Conservation (phyloP, 2,113 vertebrate genomes). For the Atrichornis clamosus region DNA sequence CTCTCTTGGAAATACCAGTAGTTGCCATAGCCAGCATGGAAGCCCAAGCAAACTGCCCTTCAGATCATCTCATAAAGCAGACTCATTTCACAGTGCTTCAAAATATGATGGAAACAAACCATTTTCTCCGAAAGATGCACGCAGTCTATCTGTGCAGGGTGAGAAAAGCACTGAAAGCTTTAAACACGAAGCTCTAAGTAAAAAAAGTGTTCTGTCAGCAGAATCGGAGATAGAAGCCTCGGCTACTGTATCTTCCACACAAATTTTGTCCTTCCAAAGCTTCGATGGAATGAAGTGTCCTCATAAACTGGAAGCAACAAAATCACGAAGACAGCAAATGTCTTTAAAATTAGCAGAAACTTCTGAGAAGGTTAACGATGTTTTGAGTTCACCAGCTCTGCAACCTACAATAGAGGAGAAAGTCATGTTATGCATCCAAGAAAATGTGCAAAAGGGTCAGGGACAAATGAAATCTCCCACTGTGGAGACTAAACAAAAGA, state of each 20-base stretch:
- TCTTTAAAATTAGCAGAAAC: constrained; percentile 52
- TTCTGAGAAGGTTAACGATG: constrained; percentile 65
- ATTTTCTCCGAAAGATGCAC: constrained; percentile 62
- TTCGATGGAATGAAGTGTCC: constrained; percentile 16
- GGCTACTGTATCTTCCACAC: constrained; percentile 41
- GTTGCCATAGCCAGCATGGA: constrained; percentile 66
- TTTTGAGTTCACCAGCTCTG: constrained; percentile 33
- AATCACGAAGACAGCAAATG: constrained; percentile 57
- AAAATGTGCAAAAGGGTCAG: constrained; percentile 89
- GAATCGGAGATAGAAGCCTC: constrained; percentile 59
- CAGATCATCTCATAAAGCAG: constrained; percentile 61
- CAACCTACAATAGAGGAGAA: constrained; percentile 90
- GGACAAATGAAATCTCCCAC: constrained; percentile 77
- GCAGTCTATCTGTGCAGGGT: constrained; percentile 19
- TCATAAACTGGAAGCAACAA: constrained; percentile 62
- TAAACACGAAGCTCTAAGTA: constrained; percentile 7
- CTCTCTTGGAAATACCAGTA: constrained; percentile 69
- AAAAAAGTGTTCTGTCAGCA: constrained; percentile 64
- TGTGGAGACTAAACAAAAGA: constrained; percentile 78
- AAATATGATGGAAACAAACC: constrained; percentile 56
- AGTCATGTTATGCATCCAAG: constrained; percentile 92
- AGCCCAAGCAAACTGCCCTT: constrained; percentile 77
- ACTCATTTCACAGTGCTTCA: constrained; percentile 24
- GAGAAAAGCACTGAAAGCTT: constrained; percentile 56
- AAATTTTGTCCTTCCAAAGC: constrained; percentile 30